phyloP scores from a whole-genome alignment of 2,113 vertebrate genomes.

The Psephotus haematonotus region DNA sequence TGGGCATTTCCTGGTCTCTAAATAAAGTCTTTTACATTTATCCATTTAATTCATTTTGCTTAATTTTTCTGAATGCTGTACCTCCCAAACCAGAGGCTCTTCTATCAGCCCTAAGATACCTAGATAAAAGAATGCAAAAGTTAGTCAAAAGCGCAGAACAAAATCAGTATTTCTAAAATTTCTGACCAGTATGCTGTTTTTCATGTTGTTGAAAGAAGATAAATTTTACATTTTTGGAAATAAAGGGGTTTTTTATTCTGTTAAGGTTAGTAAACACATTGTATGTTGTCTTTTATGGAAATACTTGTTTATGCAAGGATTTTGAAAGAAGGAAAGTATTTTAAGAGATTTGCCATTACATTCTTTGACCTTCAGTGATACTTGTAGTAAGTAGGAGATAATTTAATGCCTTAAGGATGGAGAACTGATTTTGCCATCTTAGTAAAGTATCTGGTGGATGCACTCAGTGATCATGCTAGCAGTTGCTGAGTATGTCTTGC shows the following conservation, averaged over 20 bases:
- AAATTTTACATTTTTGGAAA: background rate
- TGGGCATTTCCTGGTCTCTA: background rate
- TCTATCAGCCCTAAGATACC: background rate
- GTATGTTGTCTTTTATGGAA: background rate
- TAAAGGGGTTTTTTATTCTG: rapidly evolving
- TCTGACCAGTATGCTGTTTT: background rate
- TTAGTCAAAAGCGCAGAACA: background rate
- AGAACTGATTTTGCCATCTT: background rate
- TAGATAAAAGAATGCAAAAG: background rate
- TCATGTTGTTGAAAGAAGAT: background rate
- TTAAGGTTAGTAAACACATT: background rate
- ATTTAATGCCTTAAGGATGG: background rate
- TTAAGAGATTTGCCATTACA: background rate
- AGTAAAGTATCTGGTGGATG: background rate
- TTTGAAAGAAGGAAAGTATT: background rate
- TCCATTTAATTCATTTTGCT: background rate
- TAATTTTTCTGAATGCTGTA: background rate
- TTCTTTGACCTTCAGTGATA: background rate
- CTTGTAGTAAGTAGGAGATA: background rate
- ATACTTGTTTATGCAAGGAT: background rate
- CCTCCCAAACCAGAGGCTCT: background rate
- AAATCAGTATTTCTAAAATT: background rate
- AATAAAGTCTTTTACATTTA: background rate
- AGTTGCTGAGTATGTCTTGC: background rate
- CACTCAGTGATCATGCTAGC: background rate